phyloP scores from a whole-genome alignment of 2,797 vertebrate species.

The Rhincodon typus region DNA sequence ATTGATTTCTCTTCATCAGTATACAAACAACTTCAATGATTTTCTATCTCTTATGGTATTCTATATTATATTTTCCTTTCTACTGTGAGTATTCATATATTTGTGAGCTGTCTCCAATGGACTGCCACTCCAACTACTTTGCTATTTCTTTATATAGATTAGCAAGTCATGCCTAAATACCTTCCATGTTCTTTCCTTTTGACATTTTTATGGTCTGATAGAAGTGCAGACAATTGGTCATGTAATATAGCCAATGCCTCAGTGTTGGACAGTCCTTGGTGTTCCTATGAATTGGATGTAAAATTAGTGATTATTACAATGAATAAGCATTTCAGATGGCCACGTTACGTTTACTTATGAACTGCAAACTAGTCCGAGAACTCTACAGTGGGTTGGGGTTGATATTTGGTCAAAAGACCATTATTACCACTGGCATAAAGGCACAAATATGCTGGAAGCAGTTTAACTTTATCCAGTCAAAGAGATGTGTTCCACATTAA shows the following conservation, averaged over 20 bases:
- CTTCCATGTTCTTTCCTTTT: conserved; percentile 38
- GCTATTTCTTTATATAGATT: no score
- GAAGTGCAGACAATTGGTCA: conserved; percentile 36
- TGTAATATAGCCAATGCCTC: conserved; percentile 42
- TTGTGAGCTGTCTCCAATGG: background rate
- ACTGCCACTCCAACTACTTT: background rate
- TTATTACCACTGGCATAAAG: background rate
- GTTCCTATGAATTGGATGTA: conserved; percentile 22
- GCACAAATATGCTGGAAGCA: background rate
- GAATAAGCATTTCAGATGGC: background rate
- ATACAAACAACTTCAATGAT: background rate
- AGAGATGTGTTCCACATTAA: background rate
- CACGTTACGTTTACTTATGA: background rate
- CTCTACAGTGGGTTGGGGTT: background rate
- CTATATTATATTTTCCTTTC: no score
- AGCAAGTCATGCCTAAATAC: background rate
- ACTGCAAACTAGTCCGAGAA: background rate
- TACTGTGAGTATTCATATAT: background rate
- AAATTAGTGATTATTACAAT: background rate
- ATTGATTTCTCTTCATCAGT: background rate
- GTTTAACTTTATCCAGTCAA: background rate
- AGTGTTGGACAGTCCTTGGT: conserved; percentile 38
- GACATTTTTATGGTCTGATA: conserved; percentile 39
- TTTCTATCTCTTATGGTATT: background rate
- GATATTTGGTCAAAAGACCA: background rate